Percentiles rank a stretch among this genome's conserved stretches.
These are phyloP conservation scores for Coenobita brevimanus DNA, from an alignment of 1,140 invertebrate genomes.

Conservation along the genomic window DNA sequence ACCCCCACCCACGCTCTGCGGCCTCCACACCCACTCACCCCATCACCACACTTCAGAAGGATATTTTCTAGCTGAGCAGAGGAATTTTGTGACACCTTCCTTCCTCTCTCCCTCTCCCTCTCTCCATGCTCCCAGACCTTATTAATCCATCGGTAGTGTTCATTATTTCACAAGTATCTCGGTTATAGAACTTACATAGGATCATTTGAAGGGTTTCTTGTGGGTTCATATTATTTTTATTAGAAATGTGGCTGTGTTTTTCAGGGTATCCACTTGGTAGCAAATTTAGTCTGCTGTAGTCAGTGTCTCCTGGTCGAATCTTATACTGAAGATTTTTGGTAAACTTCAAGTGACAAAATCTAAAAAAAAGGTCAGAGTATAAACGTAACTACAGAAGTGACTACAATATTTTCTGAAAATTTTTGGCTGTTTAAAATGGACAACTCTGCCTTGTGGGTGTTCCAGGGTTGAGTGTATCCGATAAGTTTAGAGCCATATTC, in stretches of 20 bases:
- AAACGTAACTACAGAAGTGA: not conserved
- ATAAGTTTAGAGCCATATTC: no score
- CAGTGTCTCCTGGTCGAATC: no score
- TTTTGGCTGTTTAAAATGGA: not conserved
- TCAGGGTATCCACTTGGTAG: slow-evolving; percentile 30
- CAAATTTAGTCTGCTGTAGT: slow-evolving; percentile 22
- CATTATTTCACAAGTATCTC: slow-evolving; percentile 39
- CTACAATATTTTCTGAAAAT: not conserved
- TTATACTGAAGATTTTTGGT: slow-evolving; percentile 20
- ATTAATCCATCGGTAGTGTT: slow-evolving; percentile 42
- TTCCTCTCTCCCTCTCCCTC: no score
- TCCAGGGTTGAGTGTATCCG: no score
- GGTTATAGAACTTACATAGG: slow-evolving; percentile 28
- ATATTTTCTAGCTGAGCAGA: slow-evolving; percentile 44
- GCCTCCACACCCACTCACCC: slow-evolving; percentile 12
- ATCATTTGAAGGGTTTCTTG: slow-evolving; percentile 36
- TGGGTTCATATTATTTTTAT: slow-evolving; percentile 41
- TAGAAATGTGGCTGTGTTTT: slow-evolving; percentile 39
- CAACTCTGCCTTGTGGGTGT: slow-evolving; percentile 21
- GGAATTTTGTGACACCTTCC: no score
- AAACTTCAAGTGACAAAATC: slow-evolving; percentile 8
- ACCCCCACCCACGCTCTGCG: no score
- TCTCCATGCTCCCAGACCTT: slow-evolving; percentile 10
- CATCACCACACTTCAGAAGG: slow-evolving; percentile 57
- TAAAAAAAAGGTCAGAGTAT: slow-evolving; percentile 8